These are phyloP conservation scores for Apodemus sylvaticus DNA, from an alignment of 2,113 vertebrate species.

Conservation along the genomic window DNA sequence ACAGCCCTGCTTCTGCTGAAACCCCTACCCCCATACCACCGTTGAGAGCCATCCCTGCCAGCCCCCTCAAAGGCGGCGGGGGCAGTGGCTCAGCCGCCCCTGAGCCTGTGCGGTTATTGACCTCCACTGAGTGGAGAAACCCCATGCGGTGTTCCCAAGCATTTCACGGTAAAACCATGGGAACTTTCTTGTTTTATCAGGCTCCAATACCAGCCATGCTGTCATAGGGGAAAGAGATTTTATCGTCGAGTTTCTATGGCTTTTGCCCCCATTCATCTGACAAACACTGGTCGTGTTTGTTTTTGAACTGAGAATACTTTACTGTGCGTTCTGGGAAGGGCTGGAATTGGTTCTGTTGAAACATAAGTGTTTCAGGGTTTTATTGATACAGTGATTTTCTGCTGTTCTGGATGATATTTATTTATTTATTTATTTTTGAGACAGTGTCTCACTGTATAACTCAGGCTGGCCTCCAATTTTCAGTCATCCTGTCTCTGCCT, in stretches of 20 bases:
- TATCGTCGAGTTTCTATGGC: conserved; percentile 75
- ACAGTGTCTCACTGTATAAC: neutral
- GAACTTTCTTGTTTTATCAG: conserved; percentile 51
- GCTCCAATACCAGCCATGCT: conserved; percentile 31
- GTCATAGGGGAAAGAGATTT: conserved; percentile 61
- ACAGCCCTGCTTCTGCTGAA: neutral
- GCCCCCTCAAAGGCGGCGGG: accelerated
- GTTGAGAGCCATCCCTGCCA: accelerated
- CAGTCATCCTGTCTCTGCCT: neutral
- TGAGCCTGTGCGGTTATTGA: neutral
- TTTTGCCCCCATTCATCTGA: conserved; percentile 72
- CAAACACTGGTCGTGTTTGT: conserved; percentile 76
- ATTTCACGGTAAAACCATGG: conserved; percentile 11
- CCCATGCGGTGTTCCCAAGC: neutral
- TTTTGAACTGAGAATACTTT: conserved; percentile 66
- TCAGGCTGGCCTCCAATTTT: neutral
- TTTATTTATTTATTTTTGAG: neutral
- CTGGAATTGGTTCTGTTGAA: conserved; percentile 28
- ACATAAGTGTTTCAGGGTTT: conserved; percentile 2
- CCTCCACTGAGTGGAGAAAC: neutral
- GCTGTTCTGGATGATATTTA: neutral
- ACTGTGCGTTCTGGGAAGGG: conserved; percentile 41
- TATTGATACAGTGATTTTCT: neutral
- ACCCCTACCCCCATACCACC: accelerated
- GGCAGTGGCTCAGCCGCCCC: neutral